These are phyloP conservation scores for Galaxea fascicularis DNA, from an alignment of 92 coral and sea anemone species.

Conservation along the genomic window DNA sequence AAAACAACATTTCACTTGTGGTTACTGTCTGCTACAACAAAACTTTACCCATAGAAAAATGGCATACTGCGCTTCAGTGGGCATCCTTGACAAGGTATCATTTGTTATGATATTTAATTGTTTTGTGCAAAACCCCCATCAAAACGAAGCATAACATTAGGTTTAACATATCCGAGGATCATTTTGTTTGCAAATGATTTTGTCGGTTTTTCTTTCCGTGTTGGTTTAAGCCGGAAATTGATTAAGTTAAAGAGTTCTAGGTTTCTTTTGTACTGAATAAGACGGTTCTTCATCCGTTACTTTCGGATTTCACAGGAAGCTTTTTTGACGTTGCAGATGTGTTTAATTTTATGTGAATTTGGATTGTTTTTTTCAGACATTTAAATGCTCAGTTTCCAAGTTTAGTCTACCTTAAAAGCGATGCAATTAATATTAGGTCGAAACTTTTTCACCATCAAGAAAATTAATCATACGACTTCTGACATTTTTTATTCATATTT, in stretches of 20 bases:
- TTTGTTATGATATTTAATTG: background rate
- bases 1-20: background rate
- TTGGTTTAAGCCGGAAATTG: background rate
- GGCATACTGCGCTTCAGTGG: slow-evolving; percentile 32
- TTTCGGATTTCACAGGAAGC: background rate
- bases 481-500: too few relatives aligned
- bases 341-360: background rate
- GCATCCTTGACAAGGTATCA: slow-evolving; percentile 20
- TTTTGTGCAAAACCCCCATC: background rate
- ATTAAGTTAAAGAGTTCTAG: background rate
- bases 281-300: background rate
- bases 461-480: background rate
- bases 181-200: background rate
- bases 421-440: background rate
- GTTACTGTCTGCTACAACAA: background rate
- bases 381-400: background rate
- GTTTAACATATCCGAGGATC: background rate
- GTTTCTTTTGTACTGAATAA: background rate
- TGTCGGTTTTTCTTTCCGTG: background rate
- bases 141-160: background rate
- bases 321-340: background rate
- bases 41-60: background rate
- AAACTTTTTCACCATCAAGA: background rate
- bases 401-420: too few relatives aligned
- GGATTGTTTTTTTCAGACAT: background rate